Percentiles rank a stretch among this genome's conserved stretches.
Evolutionary conservation across 2,888 invertebrate species (phyloP).

Genomic region (Blomia tropicalis): DNA sequence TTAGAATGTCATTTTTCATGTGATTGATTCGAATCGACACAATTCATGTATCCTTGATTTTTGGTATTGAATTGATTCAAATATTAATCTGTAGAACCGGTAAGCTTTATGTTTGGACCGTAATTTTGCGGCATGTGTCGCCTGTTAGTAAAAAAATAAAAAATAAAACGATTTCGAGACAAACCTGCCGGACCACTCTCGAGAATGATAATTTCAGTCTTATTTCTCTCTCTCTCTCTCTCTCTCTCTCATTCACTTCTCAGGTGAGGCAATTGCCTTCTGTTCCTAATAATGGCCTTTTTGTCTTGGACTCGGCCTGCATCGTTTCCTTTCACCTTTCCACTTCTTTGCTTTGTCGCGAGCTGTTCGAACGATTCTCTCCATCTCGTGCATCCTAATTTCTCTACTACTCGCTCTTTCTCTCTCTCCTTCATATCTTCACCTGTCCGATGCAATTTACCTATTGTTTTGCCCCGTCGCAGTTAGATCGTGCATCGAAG

Average conservation of each 20-base stretch:
- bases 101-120: no score
- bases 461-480: slow-evolving; percentile 9
- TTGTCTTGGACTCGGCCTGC: not conserved
- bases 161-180: no score
- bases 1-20: no score
- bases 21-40: no score
- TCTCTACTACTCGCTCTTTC: not conserved
- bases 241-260: no score
- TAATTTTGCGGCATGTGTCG: no score
- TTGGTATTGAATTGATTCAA: no score
- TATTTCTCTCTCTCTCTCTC: no score
- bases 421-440: slow-evolving; percentile 7
- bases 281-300: slow-evolving; percentile 15
- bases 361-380: not conserved
- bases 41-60: no score
- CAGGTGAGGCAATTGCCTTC: slow-evolving; percentile 1
- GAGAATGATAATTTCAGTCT: not conserved
- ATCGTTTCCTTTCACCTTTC: slow-evolving; percentile 11
- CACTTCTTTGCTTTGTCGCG: slow-evolving; percentile 7
- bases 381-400: not conserved
- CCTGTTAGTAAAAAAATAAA: no score
- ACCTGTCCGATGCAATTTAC: slow-evolving; percentile 9
- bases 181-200: not conserved
- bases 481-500: slow-evolving; percentile 2
- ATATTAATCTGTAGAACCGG: no score